Conservation (phyloP, 2,888 invertebrate genomes). For the Oxyteleia sp. region DNA sequence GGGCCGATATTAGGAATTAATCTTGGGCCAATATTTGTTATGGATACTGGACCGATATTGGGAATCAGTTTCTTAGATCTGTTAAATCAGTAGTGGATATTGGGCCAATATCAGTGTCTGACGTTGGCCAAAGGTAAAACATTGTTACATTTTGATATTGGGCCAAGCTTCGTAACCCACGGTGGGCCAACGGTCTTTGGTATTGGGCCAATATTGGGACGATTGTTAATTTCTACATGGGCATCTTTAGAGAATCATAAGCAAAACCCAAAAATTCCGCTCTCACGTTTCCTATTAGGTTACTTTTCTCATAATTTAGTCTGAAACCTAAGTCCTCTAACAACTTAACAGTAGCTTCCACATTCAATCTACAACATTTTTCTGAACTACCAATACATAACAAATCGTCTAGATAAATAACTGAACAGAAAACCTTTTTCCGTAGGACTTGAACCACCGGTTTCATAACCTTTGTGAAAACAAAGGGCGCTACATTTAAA, state of each 20-base stretch:
- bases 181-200: no score
- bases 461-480: conserved; percentile 26
- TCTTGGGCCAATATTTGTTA: no score
- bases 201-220: no score
- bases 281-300: not conserved
- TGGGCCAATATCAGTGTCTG: no score
- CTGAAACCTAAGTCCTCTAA: conserved; percentile 19
- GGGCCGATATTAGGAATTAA: no score
- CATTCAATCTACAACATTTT: conserved; percentile 2
- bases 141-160: no score
- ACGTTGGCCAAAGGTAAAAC: no score
- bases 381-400: not conserved
- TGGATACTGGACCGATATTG: no score
- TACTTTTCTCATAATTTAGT: conserved; percentile 23
- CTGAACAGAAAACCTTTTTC: conserved; percentile 13
- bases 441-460: not conserved
- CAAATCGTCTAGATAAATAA: conserved; percentile 18
- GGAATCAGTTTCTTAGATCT: no score
- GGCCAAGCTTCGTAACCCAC: no score
- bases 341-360: not conserved
- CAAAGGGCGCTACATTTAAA: not conserved
- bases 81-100: no score
- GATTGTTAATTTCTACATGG: no score
- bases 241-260: conserved; percentile 25
- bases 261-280: conserved; percentile 25